A percentile compares a stretch with the other conserved stretches of the same genome.
Conservation (phyloP, 2,888 invertebrate genomes). For the Acleris sparsana region DNA sequence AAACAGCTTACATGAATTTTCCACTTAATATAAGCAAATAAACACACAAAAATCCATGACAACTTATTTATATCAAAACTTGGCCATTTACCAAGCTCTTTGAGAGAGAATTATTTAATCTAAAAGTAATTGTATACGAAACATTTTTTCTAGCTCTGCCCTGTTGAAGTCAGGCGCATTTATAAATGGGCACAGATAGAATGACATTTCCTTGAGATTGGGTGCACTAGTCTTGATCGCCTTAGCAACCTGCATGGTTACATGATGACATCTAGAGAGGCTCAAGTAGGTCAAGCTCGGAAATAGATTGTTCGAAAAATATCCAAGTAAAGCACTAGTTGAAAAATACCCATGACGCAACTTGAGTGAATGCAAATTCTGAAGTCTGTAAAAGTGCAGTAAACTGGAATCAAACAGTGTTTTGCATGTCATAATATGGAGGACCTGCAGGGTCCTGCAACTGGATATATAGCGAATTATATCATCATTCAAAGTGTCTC, state of each 20-base stretch:
- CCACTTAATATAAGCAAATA: constrained; percentile 19
- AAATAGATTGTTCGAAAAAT: constrained; percentile 78
- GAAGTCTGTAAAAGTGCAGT: constrained; percentile 70
- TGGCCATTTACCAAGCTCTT: constrained; percentile 10
- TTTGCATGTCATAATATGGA: constrained; percentile 81
- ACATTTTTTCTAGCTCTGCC: constrained; percentile 76
- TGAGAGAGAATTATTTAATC: constrained; percentile 57
- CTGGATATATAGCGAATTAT: constrained; percentile 73
- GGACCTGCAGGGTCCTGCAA: constrained; percentile 69
- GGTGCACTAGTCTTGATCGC: constrained; percentile 77
- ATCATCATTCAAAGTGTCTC: constrained; percentile 79
- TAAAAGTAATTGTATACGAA: constrained; percentile 75
- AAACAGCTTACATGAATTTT: constrained; percentile 25
- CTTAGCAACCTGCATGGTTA: constrained; percentile 77
- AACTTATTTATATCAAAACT: constrained; percentile 14
- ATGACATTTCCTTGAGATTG: constrained; percentile 76
- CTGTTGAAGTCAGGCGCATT: constrained; percentile 74
- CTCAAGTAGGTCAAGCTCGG: constrained; percentile 75
- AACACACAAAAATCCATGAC: constrained; percentile 22
- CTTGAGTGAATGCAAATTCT: constrained; percentile 76
- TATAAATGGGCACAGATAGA: constrained; percentile 79
- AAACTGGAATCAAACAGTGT: constrained; percentile 80
- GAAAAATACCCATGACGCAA: constrained; percentile 81
- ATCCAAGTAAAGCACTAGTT: constrained; percentile 73
- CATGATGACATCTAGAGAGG: constrained; percentile 76